These are phyloP conservation scores for Drosophila eugracilis DNA, from an alignment of 1,140 invertebrate genomes.

Conservation along the genomic window DNA sequence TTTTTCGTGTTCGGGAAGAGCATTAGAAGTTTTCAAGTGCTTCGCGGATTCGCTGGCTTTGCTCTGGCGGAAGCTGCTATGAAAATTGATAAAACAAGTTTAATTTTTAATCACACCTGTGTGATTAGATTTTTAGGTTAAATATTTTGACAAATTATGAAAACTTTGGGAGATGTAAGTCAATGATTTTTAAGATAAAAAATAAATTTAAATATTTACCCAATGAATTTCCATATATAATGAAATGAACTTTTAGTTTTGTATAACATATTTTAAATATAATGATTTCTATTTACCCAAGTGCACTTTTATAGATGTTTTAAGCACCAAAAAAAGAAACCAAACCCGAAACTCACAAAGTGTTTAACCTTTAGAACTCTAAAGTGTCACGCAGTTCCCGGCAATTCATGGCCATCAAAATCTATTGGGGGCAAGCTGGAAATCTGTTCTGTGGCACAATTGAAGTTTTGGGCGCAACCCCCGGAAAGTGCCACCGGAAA, in stretches of 20 bases:
- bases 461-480: slow-evolving; percentile 37
- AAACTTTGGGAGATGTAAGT: background rate
- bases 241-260: too few species aligned
- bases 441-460: slow-evolving; percentile 29
- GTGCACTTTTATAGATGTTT: slow-evolving; percentile 1
- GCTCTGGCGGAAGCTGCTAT: slow-evolving; percentile 6
- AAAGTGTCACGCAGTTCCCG: slow-evolving; percentile 23
- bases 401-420: slow-evolving; percentile 42
- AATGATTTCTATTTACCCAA: background rate
- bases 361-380: slow-evolving; percentile 12
- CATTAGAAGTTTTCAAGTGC: slow-evolving; percentile 55
- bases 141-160: background rate
- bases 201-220: background rate
- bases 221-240: too few species aligned
- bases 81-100: slow-evolving; percentile 40
- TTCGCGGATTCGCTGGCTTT: slow-evolving; percentile 17
- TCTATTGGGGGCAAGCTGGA: slow-evolving; percentile 48
- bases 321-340: too few species aligned
- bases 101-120: slow-evolving; percentile 6
- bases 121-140: slow-evolving; percentile 12
- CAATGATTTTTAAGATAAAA: background rate
- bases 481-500: background rate
- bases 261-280: background rate
- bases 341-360: slow-evolving; percentile 6
- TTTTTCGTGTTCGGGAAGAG: slow-evolving; percentile 31